These are phyloP conservation scores for Campoletis sonorensis DNA, from an alignment of 1,140 invertebrate species.

Conservation along the genomic window DNA sequence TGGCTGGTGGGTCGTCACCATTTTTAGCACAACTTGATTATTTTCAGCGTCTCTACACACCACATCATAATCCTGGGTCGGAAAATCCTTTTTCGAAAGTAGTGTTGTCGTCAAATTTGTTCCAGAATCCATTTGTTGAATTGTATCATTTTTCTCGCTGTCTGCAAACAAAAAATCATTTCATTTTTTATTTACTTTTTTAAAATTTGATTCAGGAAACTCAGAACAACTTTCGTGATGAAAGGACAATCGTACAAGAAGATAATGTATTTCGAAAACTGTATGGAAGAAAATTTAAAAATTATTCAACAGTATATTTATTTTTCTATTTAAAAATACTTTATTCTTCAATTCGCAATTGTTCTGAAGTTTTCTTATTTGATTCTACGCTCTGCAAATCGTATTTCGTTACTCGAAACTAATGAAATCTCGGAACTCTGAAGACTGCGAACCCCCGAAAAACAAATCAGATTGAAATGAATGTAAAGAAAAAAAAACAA, in stretches of 20 bases:
- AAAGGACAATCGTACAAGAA: too few species aligned
- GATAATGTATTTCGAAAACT: too few species aligned
- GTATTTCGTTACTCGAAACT: background rate
- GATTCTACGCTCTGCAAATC: background rate
- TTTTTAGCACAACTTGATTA: slow-evolving; percentile 58
- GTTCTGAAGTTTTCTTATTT: background rate
- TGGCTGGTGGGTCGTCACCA: slow-evolving; percentile 58
- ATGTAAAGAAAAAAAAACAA: slow-evolving; percentile 1
- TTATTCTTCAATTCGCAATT: background rate
- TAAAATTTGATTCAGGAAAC: background rate
- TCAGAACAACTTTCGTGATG: too few species aligned
- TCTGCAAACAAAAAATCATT: background rate
- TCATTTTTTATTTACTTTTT: background rate
- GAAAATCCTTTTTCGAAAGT: background rate
- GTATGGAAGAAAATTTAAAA: too few species aligned
- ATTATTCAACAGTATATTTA: too few species aligned
- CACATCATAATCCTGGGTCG: slow-evolving; percentile 41
- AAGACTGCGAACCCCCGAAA: slow-evolving; percentile 34
- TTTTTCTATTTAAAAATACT: background rate
- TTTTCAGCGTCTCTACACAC: slow-evolving; percentile 58
- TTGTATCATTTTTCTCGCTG: background rate
- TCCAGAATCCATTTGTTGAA: background rate
- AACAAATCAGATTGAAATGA: background rate
- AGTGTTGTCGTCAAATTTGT: background rate
- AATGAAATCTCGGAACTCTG: background rate